A percentile compares a stretch with the other conserved stretches of the same genome.
phyloP scores from a whole-genome alignment of 2,113 vertebrate species.

The Murina feae region DNA sequence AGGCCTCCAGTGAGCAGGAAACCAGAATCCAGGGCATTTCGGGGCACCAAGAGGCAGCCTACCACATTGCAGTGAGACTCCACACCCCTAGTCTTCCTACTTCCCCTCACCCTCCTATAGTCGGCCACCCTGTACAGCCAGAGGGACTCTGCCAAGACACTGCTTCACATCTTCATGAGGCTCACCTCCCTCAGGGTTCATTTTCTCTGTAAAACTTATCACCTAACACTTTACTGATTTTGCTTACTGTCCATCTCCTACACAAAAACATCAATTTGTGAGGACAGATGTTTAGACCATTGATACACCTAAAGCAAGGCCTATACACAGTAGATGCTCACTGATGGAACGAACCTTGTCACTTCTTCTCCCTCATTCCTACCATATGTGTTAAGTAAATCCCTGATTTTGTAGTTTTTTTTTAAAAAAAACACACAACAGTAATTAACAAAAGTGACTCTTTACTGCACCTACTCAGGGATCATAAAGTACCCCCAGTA shows the following conservation, averaged over 20 bases:
- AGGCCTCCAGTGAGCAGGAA: background rate
- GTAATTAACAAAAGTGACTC: background rate
- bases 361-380: too few relatives aligned
- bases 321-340: background rate
- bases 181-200: background rate
- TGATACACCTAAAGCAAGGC: background rate
- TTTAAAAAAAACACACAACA: background rate
- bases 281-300: background rate
- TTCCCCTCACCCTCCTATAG: accelerated
- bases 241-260: background rate
- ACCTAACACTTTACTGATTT: background rate
- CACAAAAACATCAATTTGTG: background rate
- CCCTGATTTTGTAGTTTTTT: too few relatives aligned
- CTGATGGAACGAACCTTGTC: accelerated
- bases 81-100: accelerated
- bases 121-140: accelerated
- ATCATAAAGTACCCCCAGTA: too few relatives aligned
- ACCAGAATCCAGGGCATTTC: background rate
- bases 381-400: background rate
- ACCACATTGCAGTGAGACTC: too few relatives aligned
- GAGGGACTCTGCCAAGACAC: background rate
- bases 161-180: background rate
- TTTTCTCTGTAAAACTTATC: background rate
- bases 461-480: background rate
- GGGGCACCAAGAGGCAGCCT: background rate